Evolutionary conservation across 2,113 vertebrate species (phyloP), one percentile per base, ranked within the genome.

Genomic region (Butorides virescens): DNA sequence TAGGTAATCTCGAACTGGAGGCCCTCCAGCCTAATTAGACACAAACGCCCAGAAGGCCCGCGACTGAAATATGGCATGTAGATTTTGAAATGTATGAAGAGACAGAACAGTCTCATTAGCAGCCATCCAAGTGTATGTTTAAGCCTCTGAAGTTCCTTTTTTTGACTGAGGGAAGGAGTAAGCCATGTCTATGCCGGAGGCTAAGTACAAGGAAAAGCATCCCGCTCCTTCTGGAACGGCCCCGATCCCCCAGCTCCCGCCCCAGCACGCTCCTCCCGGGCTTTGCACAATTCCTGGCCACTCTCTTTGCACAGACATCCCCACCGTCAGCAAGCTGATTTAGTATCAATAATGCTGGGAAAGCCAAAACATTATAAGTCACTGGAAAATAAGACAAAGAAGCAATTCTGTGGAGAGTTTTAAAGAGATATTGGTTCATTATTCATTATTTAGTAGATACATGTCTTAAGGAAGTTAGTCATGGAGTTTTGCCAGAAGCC

Each of bases 1-100:
- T 46, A 97, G 94, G 94, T 96, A 82, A 96, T 91, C 96, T 94
- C 19, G 1, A 75, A 81, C 94, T 93, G 89, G 86, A 96, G 86
- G 29, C 58, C 87, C 87, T 96, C 93, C 93, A 96, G 92, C 58
- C 81, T 95, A 95, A 95, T 95, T 86, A 95, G 80, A 90, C 84
- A 91, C 36, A 75, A 93, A 87, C 1, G 1, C 80, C 70, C 91
- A 87, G 76, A 92, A 93, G 80, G 74, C 66, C 46, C 0, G 0
- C 92, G 61, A 81, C 65, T 72, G 65, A 93, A 91, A 93, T 72
- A 94, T 21, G 36, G 76, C 79, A 61, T 71, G 79, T 46, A 91
- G 58, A 89, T 84, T 92, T 82, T 89, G 61, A 91, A 96, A 82
- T 68, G 68, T 78, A 70, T 17, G 52, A 92, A 85, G 76, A 87